Percentiles rank a stretch among this genome's conserved stretches.
phyloP scores from a whole-genome alignment of 1,140 invertebrate species.

The Mizuhopecten yessoensis region DNA sequence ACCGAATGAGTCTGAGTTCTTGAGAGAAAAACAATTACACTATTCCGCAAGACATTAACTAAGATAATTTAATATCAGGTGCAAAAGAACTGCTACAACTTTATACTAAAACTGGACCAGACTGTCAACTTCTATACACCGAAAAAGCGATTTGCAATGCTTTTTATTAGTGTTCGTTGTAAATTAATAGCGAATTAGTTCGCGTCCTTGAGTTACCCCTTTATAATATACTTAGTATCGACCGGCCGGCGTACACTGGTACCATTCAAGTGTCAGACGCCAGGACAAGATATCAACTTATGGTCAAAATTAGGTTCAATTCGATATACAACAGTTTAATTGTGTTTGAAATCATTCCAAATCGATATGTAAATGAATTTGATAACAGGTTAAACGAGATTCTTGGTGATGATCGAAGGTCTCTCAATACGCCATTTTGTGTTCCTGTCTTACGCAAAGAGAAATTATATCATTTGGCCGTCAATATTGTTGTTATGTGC shows the following conservation, averaged over 20 bases:
- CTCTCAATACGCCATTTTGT: neutral
- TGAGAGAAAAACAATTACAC: neutral
- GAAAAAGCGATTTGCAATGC: neutral
- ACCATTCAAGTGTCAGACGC: neutral
- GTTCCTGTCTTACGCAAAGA: neutral
- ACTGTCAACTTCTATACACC: neutral
- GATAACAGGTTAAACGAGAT: neutral
- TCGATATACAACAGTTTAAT: slow-evolving; percentile 17
- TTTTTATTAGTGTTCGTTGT: slow-evolving; percentile 11
- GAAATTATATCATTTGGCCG: neutral
- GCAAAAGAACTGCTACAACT: neutral
- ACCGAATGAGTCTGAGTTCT: neutral
- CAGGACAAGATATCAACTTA: neutral
- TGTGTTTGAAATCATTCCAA: neutral
- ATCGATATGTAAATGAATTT: neutral
- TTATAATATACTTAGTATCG: slow-evolving; percentile 22
- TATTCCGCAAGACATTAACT: neutral
- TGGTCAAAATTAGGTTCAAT: neutral
- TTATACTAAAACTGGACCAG: neutral
- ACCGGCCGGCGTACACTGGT: neutral
- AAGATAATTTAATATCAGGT: neutral
- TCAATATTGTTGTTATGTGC: neutral
- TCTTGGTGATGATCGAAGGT: neutral
- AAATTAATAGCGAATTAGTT: slow-evolving; percentile 17
- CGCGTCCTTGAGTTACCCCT: slow-evolving; percentile 23